These are phyloP conservation scores for Pogonus chalceus DNA, from an alignment of 1,140 invertebrate species.

Conservation along the genomic window DNA sequence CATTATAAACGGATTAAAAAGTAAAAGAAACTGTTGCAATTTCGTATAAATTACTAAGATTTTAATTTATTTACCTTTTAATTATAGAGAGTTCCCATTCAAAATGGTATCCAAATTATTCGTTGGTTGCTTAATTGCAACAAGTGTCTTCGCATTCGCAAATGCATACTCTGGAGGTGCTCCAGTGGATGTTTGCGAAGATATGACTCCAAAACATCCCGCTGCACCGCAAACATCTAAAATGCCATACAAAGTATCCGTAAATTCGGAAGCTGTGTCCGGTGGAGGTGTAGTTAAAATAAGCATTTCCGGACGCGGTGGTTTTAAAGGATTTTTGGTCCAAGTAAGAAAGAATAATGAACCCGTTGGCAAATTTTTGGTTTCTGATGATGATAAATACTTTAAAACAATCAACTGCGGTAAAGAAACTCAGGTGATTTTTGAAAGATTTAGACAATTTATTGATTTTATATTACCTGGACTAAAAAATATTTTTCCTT, in stretches of 20 bases:
- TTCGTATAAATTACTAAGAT: too few species aligned
- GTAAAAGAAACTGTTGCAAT: too few species aligned
- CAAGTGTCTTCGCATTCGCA: neutral
- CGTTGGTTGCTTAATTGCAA: neutral
- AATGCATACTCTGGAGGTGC: constrained; percentile 29
- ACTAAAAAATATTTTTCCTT: neutral
- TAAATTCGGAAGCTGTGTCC: constrained; percentile 27
- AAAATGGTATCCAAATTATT: neutral
- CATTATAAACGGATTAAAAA: too few species aligned
- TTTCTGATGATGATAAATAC: constrained; percentile 25
- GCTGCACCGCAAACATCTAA: constrained; percentile 23
- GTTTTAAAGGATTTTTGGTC: constrained; percentile 37
- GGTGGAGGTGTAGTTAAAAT: constrained; percentile 28
- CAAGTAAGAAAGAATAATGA: constrained; percentile 31
- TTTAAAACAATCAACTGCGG: constrained; percentile 29
- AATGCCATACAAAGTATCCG: constrained; percentile 31
- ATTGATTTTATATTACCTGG: neutral
- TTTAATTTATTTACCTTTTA: too few species aligned
- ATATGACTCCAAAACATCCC: constrained; percentile 34
- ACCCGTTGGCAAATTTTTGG: constrained; percentile 33
- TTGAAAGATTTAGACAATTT: neutral
- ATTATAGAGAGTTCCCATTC: neutral
- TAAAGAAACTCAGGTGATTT: constrained; percentile 23
- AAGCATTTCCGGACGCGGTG: constrained; percentile 23
- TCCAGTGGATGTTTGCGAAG: constrained; percentile 30